These are phyloP conservation scores for Gasteruption jaculator DNA, from an alignment of 2,888 invertebrate genomes.

Conservation along the genomic window DNA sequence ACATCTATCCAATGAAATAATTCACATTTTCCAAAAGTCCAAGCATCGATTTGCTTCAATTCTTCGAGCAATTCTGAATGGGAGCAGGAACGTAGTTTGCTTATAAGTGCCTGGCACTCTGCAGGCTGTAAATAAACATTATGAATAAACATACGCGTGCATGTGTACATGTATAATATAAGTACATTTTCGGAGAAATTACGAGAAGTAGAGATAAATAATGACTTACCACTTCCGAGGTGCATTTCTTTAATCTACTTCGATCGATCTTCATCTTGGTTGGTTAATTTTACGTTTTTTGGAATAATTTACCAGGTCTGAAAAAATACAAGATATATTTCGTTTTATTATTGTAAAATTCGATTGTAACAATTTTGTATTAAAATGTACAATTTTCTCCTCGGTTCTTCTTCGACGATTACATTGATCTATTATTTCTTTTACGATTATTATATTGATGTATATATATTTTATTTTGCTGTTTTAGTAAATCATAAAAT, in stretches of 20 bases:
- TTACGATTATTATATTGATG: too few species aligned
- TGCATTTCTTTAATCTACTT: conserved; percentile 75
- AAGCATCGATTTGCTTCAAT: conserved; percentile 69
- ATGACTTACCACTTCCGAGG: conserved; percentile 69
- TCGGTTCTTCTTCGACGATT: too few species aligned
- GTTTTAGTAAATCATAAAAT: too few species aligned
- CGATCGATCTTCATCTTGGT: conserved; percentile 76
- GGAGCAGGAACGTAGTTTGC: conserved; percentile 65
- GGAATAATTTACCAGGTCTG: conserved; percentile 37
- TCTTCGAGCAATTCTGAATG: conserved; percentile 64
- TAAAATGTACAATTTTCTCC: too few species aligned
- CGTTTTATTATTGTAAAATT: too few species aligned
- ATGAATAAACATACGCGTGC: conserved; percentile 11
- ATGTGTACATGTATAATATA: conserved; percentile 3
- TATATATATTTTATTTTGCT: too few species aligned
- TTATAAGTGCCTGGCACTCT: conserved; percentile 74
- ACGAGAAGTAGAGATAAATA: not conserved
- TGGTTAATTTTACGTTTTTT: conserved; percentile 20
- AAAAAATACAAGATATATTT: conserved; percentile 19
- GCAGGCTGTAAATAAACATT: conserved; percentile 53
- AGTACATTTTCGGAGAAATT: too few species aligned
- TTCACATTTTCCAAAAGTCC: conserved; percentile 86
- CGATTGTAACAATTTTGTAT: too few species aligned
- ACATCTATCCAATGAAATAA: conserved; percentile 83
- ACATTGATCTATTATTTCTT: too few species aligned